phyloP scores from a whole-genome alignment of 2,888 invertebrate species.

The Andrena flavipes region DNA sequence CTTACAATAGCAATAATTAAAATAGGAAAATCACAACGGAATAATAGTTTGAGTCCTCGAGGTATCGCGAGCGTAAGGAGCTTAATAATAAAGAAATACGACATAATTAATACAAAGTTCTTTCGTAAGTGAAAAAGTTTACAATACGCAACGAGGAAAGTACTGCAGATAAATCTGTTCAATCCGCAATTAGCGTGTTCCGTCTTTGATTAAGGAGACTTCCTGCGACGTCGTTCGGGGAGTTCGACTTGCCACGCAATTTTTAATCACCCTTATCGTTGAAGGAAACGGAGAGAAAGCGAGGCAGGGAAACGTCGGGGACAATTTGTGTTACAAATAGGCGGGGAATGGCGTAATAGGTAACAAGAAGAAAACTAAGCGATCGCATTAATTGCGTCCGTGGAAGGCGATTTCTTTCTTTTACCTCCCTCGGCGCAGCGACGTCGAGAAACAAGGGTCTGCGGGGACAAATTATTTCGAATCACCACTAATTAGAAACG shows the following conservation, averaged over 20 bases:
- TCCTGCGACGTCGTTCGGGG: slow-evolving; percentile 33
- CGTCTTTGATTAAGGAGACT: slow-evolving; percentile 58
- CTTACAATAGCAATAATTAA: no score
- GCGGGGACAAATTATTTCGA: background rate
- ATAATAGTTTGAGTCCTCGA: no score
- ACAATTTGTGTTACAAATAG: slow-evolving; percentile 76
- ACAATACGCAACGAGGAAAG: slow-evolving; percentile 4
- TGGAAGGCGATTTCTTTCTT: slow-evolving; percentile 50
- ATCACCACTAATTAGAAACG: background rate
- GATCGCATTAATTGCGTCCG: slow-evolving; percentile 77
- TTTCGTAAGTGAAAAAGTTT: background rate
- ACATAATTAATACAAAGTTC: background rate
- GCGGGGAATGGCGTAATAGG: slow-evolving; percentile 69
- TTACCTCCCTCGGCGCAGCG: slow-evolving; percentile 11
- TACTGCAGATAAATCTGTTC: slow-evolving; percentile 38
- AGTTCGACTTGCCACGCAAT: slow-evolving; percentile 63
- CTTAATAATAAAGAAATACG: background rate
- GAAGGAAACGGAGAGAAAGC: slow-evolving; percentile 21
- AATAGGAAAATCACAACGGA: no score
- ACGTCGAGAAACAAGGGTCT: slow-evolving; percentile 25
- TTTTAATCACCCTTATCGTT: slow-evolving; percentile 66
- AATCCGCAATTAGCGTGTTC: slow-evolving; percentile 49
- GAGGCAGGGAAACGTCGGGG: slow-evolving; percentile 61
- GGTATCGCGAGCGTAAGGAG: no score
- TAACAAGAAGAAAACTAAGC: slow-evolving; percentile 78